A percentile compares a stretch with the other conserved stretches of the same genome.
These are phyloP conservation scores for Bettongia penicillata DNA, from an alignment of 2,113 vertebrate species.

Conservation along the genomic window DNA sequence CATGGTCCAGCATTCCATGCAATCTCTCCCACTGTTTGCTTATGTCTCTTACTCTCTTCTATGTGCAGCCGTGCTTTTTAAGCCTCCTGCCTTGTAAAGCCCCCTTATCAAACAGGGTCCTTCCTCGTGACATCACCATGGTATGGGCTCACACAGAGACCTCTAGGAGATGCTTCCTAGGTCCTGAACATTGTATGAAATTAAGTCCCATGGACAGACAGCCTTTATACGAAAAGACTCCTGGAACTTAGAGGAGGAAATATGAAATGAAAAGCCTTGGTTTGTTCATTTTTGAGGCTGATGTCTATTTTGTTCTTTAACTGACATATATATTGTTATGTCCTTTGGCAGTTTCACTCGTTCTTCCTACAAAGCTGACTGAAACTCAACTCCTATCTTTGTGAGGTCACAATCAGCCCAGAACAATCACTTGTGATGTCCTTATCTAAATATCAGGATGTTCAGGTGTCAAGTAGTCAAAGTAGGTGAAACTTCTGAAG, in stretches of 20 bases:
- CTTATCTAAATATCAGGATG: not conserved
- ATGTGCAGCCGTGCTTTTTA: not conserved
- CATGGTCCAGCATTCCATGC: not conserved
- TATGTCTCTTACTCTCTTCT: not conserved
- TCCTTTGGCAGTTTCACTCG: not conserved
- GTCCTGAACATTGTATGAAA: not conserved
- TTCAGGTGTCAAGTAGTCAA: not conserved
- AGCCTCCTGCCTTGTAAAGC: not conserved
- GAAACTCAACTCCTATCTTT: slow-evolving; percentile 19
- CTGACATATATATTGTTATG: not conserved
- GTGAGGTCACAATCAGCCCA: not conserved
- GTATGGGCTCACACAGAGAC: not conserved
- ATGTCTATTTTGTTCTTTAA: slow-evolving; percentile 25
- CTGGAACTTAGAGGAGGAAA: slow-evolving; percentile 25
- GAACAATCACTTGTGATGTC: not conserved
- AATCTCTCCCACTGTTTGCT: not conserved
- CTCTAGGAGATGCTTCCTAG: not conserved
- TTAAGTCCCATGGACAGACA: not conserved
- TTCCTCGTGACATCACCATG: not conserved
- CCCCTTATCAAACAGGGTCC: not conserved
- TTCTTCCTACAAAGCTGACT: slow-evolving; percentile 12
- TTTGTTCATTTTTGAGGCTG: slow-evolving; percentile 15
- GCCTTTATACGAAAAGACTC: not conserved
- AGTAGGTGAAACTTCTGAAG: slow-evolving; percentile 26
- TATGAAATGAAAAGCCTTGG: not conserved